Percentiles rank a stretch among this genome's conserved stretches.
These are phyloP conservation scores for Falco berigora DNA, from an alignment of 2,797 vertebrate genomes.

Conservation along the genomic window DNA sequence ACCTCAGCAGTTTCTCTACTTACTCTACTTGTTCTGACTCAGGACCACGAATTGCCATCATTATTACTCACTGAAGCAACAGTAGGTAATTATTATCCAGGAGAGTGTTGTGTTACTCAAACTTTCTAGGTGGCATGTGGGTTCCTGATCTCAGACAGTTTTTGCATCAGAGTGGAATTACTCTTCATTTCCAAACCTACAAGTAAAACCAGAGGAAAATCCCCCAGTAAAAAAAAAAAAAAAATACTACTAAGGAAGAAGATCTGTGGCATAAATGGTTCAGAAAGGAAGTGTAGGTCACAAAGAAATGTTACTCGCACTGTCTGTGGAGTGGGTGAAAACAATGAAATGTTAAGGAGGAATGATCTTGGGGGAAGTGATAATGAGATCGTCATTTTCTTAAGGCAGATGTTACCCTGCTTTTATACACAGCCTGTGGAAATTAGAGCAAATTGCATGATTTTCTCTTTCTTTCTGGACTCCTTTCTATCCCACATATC, in stretches of 20 bases:
- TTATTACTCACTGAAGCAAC: constrained; percentile 47
- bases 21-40: constrained; percentile 22
- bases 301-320: background rate
- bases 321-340: background rate
- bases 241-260: background rate
- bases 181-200: background rate
- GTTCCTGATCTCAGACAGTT: constrained; percentile 27
- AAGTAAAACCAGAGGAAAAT: constrained; percentile 19
- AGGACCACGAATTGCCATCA: background rate
- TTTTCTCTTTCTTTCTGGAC: background rate
- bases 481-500: background rate
- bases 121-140: constrained; percentile 23
- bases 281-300: background rate
- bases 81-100: constrained; percentile 2
- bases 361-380: background rate
- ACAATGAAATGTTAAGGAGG: background rate
- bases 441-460: background rate
- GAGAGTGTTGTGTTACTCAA: background rate
- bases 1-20: constrained; percentile 40
- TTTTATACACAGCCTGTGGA: background rate
- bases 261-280: background rate
- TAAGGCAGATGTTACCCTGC: background rate
- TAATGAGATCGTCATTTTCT: background rate
- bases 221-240: background rate
- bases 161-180: constrained; percentile 23